Evolutionary conservation across 1,140 invertebrate species (phyloP), one percentile per base, ranked within the genome.

Genomic region (Temnothorax curvispinosus): DNA sequence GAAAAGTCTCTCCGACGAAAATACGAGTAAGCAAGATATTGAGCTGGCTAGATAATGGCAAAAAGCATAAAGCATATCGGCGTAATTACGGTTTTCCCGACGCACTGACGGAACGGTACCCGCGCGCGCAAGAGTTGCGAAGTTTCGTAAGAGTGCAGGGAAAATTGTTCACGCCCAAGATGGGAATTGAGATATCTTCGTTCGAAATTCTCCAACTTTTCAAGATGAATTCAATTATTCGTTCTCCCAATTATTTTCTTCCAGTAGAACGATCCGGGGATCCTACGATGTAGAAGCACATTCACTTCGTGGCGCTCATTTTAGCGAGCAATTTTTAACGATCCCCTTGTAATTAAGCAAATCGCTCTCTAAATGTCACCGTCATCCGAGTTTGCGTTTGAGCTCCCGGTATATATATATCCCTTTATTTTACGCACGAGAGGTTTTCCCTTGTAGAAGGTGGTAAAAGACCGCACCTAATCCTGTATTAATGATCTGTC

Each of bases 241-340:
- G 64, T n/a, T 86, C 71, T 87, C 60, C 90, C 89, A 91, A 91
- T 91, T 91, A 91, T 91, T 91, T 87, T 89, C 89, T 91, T 91
- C 78, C 90, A 21, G 54, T n/a, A 11, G 60, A 74, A 80, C 62
- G 84, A 80, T 64, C 67, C 21, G 21, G 7, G 35, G 35, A 38
- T 18, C 21, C 56, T 41, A 50, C 62, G 21, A 74, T 75, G 32
- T 64, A 47, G 50, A 50, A 67, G 56, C 54, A 44, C 52, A 38
- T 65, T 80, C 38, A 64, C 64, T 77, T 15, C 13, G 52, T 71
- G 76, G 7, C 4, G 71, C 50, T 89, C 74, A 52, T 88, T 90
- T 90, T 9, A 85, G 65, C 62, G 60, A 67, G 18, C 11, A 41
- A 78, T 65, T 90, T 87, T 90, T 90, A 90, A 90, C 84, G 89